These are phyloP conservation scores for Pseudoatta argentina DNA, from an alignment of 1,140 invertebrate species.

Conservation along the genomic window DNA sequence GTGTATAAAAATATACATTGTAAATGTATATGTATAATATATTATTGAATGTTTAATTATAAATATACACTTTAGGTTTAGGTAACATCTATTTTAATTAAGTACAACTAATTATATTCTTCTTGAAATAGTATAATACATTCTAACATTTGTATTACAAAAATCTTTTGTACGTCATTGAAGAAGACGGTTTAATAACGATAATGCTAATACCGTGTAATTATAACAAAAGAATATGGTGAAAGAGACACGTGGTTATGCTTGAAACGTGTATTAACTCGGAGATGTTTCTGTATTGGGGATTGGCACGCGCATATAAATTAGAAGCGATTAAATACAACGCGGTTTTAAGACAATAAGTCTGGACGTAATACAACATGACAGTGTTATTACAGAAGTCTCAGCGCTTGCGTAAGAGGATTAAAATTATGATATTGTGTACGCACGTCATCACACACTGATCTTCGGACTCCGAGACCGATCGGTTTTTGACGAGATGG, in stretches of 20 bases:
- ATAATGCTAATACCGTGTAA: neutral
- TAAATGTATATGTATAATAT: no score
- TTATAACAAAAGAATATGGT: neutral
- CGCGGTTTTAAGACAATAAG: neutral
- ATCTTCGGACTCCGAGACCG: neutral
- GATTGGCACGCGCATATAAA: neutral
- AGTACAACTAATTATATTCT: neutral
- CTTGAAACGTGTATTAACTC: neutral
- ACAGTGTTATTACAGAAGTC: conserved; percentile 49
- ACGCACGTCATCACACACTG: neutral
- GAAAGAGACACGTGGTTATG: neutral
- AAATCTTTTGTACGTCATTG: neutral
- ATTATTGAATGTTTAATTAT: neutral
- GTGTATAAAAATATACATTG: no score
- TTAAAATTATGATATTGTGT: conserved; percentile 14
- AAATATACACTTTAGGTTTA: neutral
- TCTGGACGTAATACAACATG: conserved; percentile 10
- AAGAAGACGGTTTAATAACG: neutral
- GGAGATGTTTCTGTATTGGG: neutral
- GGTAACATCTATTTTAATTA: neutral
- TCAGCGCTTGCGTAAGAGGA: conserved; percentile 43
- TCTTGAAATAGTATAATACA: neutral
- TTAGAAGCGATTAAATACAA: conserved; percentile 54
- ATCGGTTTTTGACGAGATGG: neutral
- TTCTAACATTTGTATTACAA: neutral